Percentiles rank a stretch among this genome's conserved stretches.
These are phyloP conservation scores for Sciaenops ocellatus DNA, from an alignment of 2,797 vertebrate species.

Conservation along the genomic window DNA sequence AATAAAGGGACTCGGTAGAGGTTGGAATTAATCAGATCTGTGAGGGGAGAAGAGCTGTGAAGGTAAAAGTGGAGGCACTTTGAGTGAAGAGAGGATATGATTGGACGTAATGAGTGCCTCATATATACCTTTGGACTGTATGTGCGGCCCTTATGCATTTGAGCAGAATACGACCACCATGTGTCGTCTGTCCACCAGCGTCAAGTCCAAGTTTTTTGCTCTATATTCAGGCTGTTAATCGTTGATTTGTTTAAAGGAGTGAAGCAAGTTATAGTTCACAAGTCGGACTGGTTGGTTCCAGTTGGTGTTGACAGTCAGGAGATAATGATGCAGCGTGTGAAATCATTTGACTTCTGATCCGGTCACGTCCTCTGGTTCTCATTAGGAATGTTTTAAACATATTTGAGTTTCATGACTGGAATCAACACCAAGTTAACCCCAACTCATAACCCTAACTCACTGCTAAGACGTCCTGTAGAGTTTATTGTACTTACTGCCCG, in stretches of 20 bases:
- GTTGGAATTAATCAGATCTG: constrained; percentile 63
- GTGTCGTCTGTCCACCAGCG: background rate
- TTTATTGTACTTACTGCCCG: too few relatives aligned
- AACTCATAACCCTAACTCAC: too few relatives aligned
- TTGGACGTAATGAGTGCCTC: constrained; percentile 45
- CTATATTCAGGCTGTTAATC: background rate
- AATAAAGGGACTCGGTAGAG: constrained; percentile 51
- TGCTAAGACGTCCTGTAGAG: too few relatives aligned
- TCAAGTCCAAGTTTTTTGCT: background rate
- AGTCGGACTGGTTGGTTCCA: too few relatives aligned
- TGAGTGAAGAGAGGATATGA: constrained; percentile 44
- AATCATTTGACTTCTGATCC: too few relatives aligned
- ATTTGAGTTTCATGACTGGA: too few relatives aligned
- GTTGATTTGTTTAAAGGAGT: background rate
- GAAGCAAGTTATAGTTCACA: background rate
- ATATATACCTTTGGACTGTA: background rate
- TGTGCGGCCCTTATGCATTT: background rate
- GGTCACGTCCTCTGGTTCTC: too few relatives aligned
- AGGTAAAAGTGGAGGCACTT: constrained; percentile 32
- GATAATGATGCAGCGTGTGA: too few relatives aligned
- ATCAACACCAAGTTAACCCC: too few relatives aligned
- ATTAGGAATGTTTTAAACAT: too few relatives aligned
- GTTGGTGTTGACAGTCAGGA: too few relatives aligned
- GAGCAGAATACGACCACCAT: background rate
- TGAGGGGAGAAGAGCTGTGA: constrained; percentile 38